Evolutionary conservation across 2,113 vertebrate species (phyloP).

Genomic region (Meriones unguiculatus): DNA sequence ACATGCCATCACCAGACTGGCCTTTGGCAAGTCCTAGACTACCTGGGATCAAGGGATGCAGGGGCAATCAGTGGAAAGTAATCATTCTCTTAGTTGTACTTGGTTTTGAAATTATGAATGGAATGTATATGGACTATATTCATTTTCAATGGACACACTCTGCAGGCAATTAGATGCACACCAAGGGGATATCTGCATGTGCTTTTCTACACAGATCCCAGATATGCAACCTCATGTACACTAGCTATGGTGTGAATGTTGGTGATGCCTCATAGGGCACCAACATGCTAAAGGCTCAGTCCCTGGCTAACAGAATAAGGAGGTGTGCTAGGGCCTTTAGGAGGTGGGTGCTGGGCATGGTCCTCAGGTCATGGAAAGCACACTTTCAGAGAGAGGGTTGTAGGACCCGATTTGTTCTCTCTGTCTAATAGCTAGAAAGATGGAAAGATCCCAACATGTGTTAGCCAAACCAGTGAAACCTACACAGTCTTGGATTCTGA

Average conservation of each 20-base stretch:
- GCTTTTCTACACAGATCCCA: not conserved
- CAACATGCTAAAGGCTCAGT: not conserved
- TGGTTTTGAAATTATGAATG: not conserved
- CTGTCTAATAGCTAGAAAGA: not conserved
- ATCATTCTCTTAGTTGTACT: not conserved
- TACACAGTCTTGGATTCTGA: not conserved
- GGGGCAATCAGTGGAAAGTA: not conserved
- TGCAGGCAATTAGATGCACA: not conserved
- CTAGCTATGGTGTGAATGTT: not conserved
- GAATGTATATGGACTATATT: not conserved
- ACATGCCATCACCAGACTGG: not conserved
- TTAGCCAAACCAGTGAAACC: not conserved
- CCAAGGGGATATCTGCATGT: not conserved
- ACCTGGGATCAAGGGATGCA: no score
- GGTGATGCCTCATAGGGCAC: not conserved
- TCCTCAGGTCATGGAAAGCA: not conserved
- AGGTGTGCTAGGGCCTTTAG: not conserved
- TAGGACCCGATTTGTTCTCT: not conserved
- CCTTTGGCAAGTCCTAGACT: not conserved
- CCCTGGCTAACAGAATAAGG: not conserved
- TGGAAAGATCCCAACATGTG: no score
- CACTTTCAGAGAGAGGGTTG: not conserved
- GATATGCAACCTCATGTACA: no score
- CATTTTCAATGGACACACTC: not conserved
- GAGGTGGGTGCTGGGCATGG: fast-evolving